These are phyloP conservation scores for Drosophila truncata DNA, from an alignment of 1,140 invertebrate genomes.

Conservation along the genomic window DNA sequence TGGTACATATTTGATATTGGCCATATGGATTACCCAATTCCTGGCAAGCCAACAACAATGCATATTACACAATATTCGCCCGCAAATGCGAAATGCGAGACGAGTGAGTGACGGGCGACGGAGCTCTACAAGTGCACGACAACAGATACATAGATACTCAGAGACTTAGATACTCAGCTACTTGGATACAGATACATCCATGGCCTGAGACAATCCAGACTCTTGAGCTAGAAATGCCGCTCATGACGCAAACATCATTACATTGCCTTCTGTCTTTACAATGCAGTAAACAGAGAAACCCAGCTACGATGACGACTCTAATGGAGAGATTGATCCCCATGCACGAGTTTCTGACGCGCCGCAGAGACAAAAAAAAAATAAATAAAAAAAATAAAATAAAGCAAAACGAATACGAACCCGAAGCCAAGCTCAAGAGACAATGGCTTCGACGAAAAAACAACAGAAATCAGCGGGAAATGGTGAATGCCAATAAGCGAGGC, in stretches of 20 bases:
- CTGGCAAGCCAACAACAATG: constrained; percentile 33
- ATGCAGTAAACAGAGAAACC: constrained; percentile 32
- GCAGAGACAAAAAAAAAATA: constrained; percentile 1
- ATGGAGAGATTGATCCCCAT: constrained; percentile 58
- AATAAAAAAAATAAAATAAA: constrained; percentile 22
- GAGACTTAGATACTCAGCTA: constrained; percentile 23
- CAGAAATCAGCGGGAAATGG: constrained; percentile 48
- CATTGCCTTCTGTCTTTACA: constrained; percentile 53
- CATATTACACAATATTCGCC: constrained; percentile 47
- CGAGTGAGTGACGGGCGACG: constrained; percentile 38
- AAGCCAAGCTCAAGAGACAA: constrained; percentile 46
- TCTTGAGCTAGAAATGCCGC: constrained; percentile 47
- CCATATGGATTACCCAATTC: constrained; percentile 51
- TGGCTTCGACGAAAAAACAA: constrained; percentile 41
- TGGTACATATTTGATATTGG: constrained; percentile 45
- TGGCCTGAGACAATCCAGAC: constrained; percentile 30
- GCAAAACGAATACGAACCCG: constrained; percentile 24
- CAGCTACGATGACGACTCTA: constrained; percentile 33
- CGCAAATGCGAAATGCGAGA: constrained; percentile 51
- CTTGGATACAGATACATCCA: constrained; percentile 14
- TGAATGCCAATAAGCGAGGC: constrained; percentile 46
- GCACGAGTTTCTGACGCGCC: constrained; percentile 54
- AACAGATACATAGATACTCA: constrained; percentile 42
- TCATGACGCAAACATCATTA: constrained; percentile 60
- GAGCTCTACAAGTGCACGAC: constrained; percentile 58